Conservation (phyloP, 2,888 invertebrate genomes). For the Helicoverpa assulta region DNA sequence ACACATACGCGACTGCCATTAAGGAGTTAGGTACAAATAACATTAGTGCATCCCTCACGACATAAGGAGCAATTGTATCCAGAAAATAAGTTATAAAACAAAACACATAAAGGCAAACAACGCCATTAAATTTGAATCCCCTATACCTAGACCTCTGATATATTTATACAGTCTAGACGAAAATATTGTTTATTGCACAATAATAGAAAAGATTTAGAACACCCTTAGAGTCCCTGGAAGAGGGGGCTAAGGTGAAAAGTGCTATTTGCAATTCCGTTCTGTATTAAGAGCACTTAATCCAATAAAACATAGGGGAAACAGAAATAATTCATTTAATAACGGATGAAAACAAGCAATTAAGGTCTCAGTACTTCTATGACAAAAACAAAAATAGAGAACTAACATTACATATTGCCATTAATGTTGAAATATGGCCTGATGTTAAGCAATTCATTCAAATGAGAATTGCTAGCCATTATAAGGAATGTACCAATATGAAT, state of each 20-base stretch:
- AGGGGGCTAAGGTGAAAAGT: conserved; percentile 73
- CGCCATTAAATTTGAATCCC: conserved; percentile 71
- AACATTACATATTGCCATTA: conserved; percentile 44
- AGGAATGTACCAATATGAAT: conserved; percentile 11
- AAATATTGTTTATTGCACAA: conserved; percentile 72
- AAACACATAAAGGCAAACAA: conserved; percentile 72
- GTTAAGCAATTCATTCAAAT: conserved; percentile 37
- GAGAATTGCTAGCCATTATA: conserved; percentile 35
- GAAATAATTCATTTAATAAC: conserved; percentile 63
- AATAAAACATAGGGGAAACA: conserved; percentile 66
- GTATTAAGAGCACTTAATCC: conserved; percentile 66
- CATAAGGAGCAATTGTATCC: conserved; percentile 60
- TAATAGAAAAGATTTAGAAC: conserved; percentile 70
- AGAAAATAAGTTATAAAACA: conserved; percentile 66
- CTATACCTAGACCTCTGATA: conserved; percentile 65
- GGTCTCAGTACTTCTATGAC: conserved; percentile 35
- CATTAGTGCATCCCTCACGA: conserved; percentile 56
- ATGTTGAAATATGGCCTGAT: conserved; percentile 43
- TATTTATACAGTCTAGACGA: conserved; percentile 75
- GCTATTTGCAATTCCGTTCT: conserved; percentile 65
- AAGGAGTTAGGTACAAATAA: conserved; percentile 43
- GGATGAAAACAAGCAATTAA: conserved; percentile 68
- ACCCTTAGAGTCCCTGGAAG: conserved; percentile 64
- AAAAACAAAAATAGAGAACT: conserved; percentile 33
- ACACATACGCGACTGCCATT: conserved; percentile 41